Base-by-base conservation (phyloP, 2,113 vertebrate species). In the Lucifuga dentata region DNA sequence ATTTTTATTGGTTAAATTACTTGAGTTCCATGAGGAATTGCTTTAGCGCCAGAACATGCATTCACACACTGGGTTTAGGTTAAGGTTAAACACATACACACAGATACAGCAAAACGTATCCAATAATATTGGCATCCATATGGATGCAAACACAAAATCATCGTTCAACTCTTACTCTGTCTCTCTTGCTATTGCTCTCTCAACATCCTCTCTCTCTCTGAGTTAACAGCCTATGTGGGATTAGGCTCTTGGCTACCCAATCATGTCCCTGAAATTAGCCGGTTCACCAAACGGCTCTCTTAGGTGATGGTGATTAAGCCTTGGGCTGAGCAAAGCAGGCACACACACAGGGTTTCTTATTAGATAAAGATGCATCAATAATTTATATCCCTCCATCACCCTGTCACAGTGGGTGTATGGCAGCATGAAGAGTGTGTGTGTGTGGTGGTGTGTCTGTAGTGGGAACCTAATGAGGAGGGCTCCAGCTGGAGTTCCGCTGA, bases 361-460 rank as follows among this genome's bases (percentile, higher is more conserved):
- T 89, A 88, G 67, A 88, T 72, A 65, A 57, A 79, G 72, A 86
- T 81, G 36, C 88, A 89, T 92, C 77, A 86, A 88, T 90, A 87
- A 92, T 91, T 86, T 72, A 90, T 70, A 60, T 64, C 68, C 45
- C 50, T 81, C 78, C 73, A 85, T 90, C 86, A 86, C 63, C 73
- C 46, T 76, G 70, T 66, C 83, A 68, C 87, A 85, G 80, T 78
- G 82, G 71, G 71, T 62, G 12, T 46, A 20, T 63, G 41, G 53
- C 51, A 51, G 20, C 64, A 48, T 70, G 8, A 13, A 7, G 63
- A 29, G 53, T 64, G 70, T 44, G 48, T 33, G 41, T 21, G 17
- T 49, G 53, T 46, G 38, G 0, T 36, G 5, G 48, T 45, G 33
- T 16, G 24, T 1, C 9, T 61, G 40, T 11, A 58, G 41, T 41